Base-by-base conservation (phyloP, 1,140 invertebrate genomes). In the Drosophila saltans region DNA sequence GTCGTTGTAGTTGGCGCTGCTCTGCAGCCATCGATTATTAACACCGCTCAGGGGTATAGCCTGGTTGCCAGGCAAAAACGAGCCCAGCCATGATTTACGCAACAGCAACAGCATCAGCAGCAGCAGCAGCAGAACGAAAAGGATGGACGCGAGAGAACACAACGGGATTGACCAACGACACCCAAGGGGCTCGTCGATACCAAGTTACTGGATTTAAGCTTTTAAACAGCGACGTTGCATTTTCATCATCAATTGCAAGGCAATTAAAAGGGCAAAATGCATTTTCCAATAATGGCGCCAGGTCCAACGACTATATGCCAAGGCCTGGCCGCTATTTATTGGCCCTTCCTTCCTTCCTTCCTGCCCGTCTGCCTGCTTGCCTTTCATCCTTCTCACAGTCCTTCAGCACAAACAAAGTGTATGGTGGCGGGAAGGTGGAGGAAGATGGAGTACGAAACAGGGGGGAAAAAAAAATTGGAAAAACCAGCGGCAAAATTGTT, bases 241-340 rank as follows among this genome's bases (percentile, higher is more conserved):
- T 71, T 69, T 33, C 75, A 55, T 65, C 75, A 82, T 80, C 80
- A 83, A 83, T 83, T 83, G 80, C 72, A 66, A 40, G 66, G 80
- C 80, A 82, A 83, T 82, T 82, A 82, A 83, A 82, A 83, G 36
- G 61, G 75, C 76, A 69, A 75, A 81, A 69, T 69, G 76, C 80
- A 78, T 84, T 84, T 85, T 81, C 81, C 81, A 84, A 85, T 84
- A 83, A 83, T 81, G 78, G 74, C 28, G 80, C 80, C 79, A 43
- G 58, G 40, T 26, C 56, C 64, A 39, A 43, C 39, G 62, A 40
- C 8, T 45, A 8, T 11, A 11, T 10, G 48, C 56, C 30, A 48
- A 48, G 45, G 16, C 45, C 3, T 40, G 16, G 21, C 11, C 9
- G 48, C 74, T 56, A 69, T 72, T 78, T 78, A 78, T 69, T 56